A percentile compares a stretch with the other conserved stretches of the same genome.
phyloP scores from a whole-genome alignment of 2,888 invertebrate species.

The Drosophila stalkeri region DNA sequence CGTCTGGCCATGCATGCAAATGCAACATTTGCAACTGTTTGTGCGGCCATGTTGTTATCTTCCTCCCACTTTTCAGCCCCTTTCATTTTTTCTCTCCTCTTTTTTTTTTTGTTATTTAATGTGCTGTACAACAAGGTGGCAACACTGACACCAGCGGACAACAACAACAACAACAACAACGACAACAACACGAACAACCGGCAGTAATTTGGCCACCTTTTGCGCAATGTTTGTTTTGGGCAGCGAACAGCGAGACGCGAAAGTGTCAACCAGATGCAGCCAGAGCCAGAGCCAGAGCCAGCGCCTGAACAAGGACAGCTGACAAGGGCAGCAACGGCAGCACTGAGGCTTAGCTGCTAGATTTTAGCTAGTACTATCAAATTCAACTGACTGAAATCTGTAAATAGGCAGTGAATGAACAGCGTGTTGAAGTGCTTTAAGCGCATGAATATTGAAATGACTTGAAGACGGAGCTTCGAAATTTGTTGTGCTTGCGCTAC shows the following conservation, averaged over 20 bases:
- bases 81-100: conserved; percentile 11
- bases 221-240: conserved; percentile 60
- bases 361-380: conserved; percentile 25
- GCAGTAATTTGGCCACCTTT: conserved; percentile 78
- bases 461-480: background rate
- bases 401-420: conserved; percentile 26
- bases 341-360: background rate
- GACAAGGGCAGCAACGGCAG: background rate
- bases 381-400: conserved; percentile 40
- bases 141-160: conserved; percentile 68
- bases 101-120: conserved; percentile 23
- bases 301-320: background rate
- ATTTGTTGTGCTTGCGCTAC: background rate
- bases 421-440: conserved; percentile 13
- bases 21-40: conserved; percentile 79
- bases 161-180: conserved; percentile 28
- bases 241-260: conserved; percentile 29
- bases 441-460: background rate
- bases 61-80: conserved; percentile 15
- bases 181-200: conserved; percentile 47
- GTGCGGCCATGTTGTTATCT: conserved; percentile 63
- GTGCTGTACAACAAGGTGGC: conserved; percentile 64
- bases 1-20: conserved; percentile 76
- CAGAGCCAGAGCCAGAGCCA: no score
- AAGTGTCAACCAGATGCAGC: background rate